Conservation (phyloP, 2,797 vertebrate genomes). For the Simalia tracyae region DNA sequence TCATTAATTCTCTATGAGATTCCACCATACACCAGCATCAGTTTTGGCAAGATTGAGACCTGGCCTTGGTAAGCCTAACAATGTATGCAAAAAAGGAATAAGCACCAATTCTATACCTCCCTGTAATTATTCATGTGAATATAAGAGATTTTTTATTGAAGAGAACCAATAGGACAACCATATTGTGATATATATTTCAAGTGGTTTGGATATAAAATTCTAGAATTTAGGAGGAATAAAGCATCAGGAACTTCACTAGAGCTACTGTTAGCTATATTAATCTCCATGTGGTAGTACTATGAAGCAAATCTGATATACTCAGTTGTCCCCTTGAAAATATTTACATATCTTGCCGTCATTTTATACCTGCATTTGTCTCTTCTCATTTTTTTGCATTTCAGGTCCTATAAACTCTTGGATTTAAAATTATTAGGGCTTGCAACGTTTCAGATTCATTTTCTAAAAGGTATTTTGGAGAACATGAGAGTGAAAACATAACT, state of each 20-base stretch:
- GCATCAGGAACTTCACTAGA: neutral
- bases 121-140: conserved; percentile 36
- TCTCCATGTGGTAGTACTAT: neutral
- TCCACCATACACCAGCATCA: conserved; percentile 22
- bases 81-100: conserved; percentile 59
- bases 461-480: neutral
- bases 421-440: neutral
- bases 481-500: neutral
- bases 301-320: neutral
- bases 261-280: neutral
- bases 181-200: conserved; percentile 19
- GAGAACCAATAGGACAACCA: neutral
- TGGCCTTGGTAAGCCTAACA: conserved; percentile 51
- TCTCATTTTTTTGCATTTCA: neutral
- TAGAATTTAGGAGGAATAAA: neutral
- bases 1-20: neutral
- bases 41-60: conserved; percentile 42
- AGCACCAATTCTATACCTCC: conserved; percentile 37
- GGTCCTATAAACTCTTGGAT: neutral
- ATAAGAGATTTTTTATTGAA: neutral
- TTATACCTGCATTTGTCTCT: neutral
- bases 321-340: neutral
- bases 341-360: neutral
- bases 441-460: neutral
- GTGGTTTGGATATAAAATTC: neutral